phyloP scores from a whole-genome alignment of 2,113 vertebrate genomes.

The Gulo gulo region DNA sequence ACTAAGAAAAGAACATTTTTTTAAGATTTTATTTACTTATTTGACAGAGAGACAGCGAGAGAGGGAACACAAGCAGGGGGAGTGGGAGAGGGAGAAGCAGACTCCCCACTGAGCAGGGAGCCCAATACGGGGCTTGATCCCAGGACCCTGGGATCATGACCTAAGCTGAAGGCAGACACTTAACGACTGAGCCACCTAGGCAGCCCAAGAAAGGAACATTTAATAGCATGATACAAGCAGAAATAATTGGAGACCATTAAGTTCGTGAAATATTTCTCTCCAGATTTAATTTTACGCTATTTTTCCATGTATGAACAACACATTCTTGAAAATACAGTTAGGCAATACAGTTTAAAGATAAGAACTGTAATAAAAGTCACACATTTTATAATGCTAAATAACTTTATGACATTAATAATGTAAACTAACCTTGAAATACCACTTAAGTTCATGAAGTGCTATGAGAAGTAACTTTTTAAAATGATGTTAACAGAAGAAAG shows the following conservation, averaged over 20 bases:
- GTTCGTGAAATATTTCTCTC: conserved; percentile 24
- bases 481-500: neutral
- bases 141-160: too few species aligned
- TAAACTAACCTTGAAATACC: neutral
- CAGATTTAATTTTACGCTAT: neutral
- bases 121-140: too few species aligned
- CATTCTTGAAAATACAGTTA: neutral
- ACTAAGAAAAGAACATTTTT: neutral
- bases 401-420: neutral
- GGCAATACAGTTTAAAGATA: neutral
- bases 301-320: neutral
- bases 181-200: too few species aligned
- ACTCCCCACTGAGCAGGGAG: too few species aligned
- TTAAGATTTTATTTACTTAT: too few species aligned
- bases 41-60: too few species aligned
- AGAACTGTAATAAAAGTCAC: neutral
- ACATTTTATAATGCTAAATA: neutral
- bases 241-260: conserved; percentile 6
- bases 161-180: too few species aligned
- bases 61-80: too few species aligned
- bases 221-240: neutral
- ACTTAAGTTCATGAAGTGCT: neutral
- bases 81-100: too few species aligned
- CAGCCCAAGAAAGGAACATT: neutral
- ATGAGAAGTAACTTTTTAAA: neutral